phyloP scores from a whole-genome alignment of 2,888 invertebrate genomes.

The Dicycla oo region DNA sequence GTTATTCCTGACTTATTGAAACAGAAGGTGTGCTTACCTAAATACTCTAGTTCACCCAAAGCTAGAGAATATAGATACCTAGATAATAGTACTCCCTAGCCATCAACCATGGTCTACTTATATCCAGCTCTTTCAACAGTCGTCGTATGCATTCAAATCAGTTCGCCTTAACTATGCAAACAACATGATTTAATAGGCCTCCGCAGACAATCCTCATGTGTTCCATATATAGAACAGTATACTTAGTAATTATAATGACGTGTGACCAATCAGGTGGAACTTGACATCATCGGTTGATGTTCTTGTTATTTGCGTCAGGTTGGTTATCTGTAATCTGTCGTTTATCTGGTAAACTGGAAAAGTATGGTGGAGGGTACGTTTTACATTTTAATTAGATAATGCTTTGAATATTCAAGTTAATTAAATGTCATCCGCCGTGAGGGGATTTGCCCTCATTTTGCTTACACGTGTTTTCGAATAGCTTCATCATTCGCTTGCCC shows the following conservation, averaged over 20 bases:
- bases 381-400: constrained; percentile 31
- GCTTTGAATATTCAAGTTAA: constrained; percentile 14
- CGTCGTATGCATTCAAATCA: constrained; percentile 71
- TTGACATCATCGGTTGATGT: constrained; percentile 37
- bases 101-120: background rate
- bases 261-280: constrained; percentile 16
- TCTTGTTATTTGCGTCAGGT: constrained; percentile 20
- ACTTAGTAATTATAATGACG: constrained; percentile 62
- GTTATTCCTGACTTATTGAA: background rate
- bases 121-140: constrained; percentile 2
- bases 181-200: constrained; percentile 61
- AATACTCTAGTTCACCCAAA: background rate
- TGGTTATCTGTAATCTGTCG: constrained; percentile 3
- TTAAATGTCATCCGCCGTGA: background rate
- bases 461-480: constrained; percentile 15
- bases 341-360: constrained; percentile 7
- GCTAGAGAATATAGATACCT: background rate
- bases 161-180: constrained; percentile 73
- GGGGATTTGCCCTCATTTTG: background rate
- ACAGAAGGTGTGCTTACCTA: background rate
- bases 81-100: background rate
- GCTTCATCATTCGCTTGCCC: no score
- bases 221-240: constrained; percentile 51
- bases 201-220: constrained; percentile 37
- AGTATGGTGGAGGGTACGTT: constrained; percentile 11